Conservation (phyloP, 2,113 vertebrate genomes). For the Octodon degus region DNA sequence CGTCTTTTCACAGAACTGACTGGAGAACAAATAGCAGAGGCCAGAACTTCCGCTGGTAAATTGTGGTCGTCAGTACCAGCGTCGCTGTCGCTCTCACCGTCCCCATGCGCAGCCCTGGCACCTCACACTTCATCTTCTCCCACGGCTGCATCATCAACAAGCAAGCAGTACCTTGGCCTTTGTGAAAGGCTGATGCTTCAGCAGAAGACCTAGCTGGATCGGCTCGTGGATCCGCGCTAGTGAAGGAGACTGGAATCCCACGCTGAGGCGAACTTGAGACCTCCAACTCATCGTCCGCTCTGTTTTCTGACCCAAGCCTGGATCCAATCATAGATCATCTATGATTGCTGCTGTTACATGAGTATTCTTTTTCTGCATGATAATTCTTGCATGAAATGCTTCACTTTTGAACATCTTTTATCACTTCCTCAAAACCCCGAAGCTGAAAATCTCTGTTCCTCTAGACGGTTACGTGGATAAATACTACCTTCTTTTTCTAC, state of each 20-base stretch:
- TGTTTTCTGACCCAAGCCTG: background rate
- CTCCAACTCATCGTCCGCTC: background rate
- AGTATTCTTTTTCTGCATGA: background rate
- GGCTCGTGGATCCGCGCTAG: background rate
- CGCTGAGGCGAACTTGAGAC: background rate
- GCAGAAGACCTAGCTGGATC: background rate
- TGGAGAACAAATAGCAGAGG: background rate
- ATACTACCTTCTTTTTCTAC: background rate
- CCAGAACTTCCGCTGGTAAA: background rate
- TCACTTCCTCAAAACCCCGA: background rate
- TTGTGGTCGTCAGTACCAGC: rapidly evolving
- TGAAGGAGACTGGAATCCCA: background rate
- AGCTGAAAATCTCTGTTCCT: background rate
- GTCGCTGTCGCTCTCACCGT: rapidly evolving
- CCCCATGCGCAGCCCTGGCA: background rate
- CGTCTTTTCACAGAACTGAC: background rate
- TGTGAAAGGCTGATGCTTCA: background rate
- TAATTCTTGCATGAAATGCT: background rate
- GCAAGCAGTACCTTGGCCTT: background rate
- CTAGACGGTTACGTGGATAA: background rate
- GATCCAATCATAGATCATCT: background rate
- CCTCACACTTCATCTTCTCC: background rate
- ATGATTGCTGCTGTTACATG: background rate
- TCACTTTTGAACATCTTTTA: background rate
- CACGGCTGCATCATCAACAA: background rate